Evolutionary conservation across 2,888 invertebrate genomes (phyloP), one percentile per base, ranked within the genome.

Genomic region (Mimachlamys varia): DNA sequence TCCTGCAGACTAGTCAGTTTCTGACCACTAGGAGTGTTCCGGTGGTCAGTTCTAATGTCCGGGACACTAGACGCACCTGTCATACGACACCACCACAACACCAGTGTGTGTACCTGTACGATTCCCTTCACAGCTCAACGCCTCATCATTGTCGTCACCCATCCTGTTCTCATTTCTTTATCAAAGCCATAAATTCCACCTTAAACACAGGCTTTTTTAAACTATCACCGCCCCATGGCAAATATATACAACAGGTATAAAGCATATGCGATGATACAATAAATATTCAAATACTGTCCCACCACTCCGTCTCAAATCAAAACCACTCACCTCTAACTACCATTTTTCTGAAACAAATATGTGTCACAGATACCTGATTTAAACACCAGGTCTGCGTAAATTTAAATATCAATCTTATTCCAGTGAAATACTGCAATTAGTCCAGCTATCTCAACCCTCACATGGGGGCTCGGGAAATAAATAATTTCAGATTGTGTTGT

Each of bases 141-240:
- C 76, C 76, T 15, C 76, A 76, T 76, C 76, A 76, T 76, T 76
- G 76, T 76, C 13, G 27, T 76, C 76, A 76, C 76, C 76, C 76
- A 76, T 76, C 76, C 76, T 76, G 76, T 27, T 33, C 76, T 76
- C 33, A 22, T 58, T 58, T 19, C 76, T 27, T 33, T 76, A 76
- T 76, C 76, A 76, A 76, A 76, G 33, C 76, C 33, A 76, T 76
- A 76, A 76, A 76, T 76, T 76, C 76, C 76, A 76, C 33, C 33
- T 12, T 76, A 76, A 76, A 76, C 76, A 76, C 33, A 76, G 76
- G 12, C 76, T 76, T 76, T 76, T 76, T 76, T 76, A 76, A 33
- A 33, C 22, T 3, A 76, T 76, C 76, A 76, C 76, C 5, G 76
- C 76, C 76, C 76, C 76, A 76, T 76, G 76, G 76, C 76, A 76